Evolutionary conservation across 1,140 invertebrate genomes (phyloP).

Genomic region (Drosophila yakuba): DNA sequence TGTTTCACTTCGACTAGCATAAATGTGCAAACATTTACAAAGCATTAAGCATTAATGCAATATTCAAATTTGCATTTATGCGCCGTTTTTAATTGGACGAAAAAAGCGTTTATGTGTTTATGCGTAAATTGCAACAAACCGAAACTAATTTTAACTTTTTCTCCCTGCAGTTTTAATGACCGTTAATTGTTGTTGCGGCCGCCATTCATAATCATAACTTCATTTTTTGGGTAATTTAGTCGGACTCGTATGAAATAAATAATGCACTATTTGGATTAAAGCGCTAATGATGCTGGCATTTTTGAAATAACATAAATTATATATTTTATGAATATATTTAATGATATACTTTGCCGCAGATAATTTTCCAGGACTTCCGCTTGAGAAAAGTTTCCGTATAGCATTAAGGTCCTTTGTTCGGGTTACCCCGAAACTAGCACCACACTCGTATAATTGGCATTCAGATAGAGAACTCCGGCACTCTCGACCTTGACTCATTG

Average conservation of each 20-base stretch:
- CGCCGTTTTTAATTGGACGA: slow-evolving; percentile 61
- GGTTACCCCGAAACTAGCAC: not conserved
- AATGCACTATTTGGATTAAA: not conserved
- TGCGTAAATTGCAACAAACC: slow-evolving; percentile 21
- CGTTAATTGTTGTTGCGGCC: slow-evolving; percentile 21
- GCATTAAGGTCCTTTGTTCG: no score
- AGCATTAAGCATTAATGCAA: slow-evolving; percentile 76
- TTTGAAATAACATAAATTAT: no score
- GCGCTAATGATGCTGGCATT: not conserved
- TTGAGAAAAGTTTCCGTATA: no score
- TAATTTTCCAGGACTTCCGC: no score
- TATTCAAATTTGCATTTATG: slow-evolving; percentile 58
- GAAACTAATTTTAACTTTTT: slow-evolving; percentile 43
- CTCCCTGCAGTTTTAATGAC: slow-evolving; percentile 24
- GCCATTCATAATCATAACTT: slow-evolving; percentile 1
- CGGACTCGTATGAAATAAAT: not conserved
- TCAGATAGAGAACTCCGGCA: slow-evolving; percentile 1
- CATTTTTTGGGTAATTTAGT: slow-evolving; percentile 7
- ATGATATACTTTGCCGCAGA: no score
- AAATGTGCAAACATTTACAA: slow-evolving; percentile 59
- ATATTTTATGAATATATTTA: no score
- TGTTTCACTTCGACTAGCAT: slow-evolving; percentile 39
- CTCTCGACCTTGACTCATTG: slow-evolving; percentile 43
- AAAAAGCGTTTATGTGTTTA: slow-evolving; percentile 53
- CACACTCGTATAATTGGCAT: not conserved